A percentile compares a stretch with the other conserved stretches of the same genome.
Conservation (phyloP, 2,888 invertebrate species). For the Anagyrus pseudococci region DNA sequence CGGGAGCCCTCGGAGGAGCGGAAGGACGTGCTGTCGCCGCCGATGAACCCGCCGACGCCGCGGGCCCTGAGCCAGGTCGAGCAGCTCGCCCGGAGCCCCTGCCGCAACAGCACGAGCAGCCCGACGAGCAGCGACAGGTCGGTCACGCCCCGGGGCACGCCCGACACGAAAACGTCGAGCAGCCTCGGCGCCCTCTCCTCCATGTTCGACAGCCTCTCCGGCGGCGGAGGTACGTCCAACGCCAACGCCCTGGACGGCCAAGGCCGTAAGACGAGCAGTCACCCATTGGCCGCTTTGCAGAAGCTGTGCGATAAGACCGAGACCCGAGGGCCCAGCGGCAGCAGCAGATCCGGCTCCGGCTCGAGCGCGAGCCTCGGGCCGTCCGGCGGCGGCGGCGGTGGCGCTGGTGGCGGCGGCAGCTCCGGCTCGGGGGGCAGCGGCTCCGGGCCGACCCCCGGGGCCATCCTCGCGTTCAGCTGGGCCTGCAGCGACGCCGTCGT, state of each 20-base stretch:
- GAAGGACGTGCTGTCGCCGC: constrained; percentile 56
- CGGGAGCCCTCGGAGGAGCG: constrained; percentile 60
- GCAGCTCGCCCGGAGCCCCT: constrained; percentile 67
- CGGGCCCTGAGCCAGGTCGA: constrained; percentile 65
- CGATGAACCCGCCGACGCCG: constrained; percentile 62
- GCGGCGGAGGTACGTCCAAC: constrained; percentile 59
- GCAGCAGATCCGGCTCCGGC: constrained; percentile 61
- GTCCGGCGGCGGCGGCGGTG: constrained; percentile 59
- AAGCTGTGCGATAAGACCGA: constrained; percentile 96
- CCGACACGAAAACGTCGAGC: constrained; percentile 66
- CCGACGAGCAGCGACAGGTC: constrained; percentile 81
- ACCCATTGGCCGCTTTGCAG: constrained; percentile 93
- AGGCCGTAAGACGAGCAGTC: constrained; percentile 76
- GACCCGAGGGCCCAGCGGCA: constrained; percentile 66
- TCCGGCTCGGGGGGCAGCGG: constrained; percentile 50
- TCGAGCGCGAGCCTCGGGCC: constrained; percentile 57
- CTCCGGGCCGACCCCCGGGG: constrained; percentile 75
- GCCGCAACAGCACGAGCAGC: constrained; percentile 70
- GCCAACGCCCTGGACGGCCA: constrained; percentile 64
- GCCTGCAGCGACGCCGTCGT: constrained; percentile 92
- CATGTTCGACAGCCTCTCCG: constrained; percentile 87
- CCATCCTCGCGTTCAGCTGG: constrained; percentile 91
- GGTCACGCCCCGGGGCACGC: constrained; percentile 74
- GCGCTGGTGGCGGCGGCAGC: constrained; percentile 58
- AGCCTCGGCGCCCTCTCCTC: constrained; percentile 85